Conservation (phyloP, 2,797 vertebrate genomes). For the Champsocephalus gunnari region DNA sequence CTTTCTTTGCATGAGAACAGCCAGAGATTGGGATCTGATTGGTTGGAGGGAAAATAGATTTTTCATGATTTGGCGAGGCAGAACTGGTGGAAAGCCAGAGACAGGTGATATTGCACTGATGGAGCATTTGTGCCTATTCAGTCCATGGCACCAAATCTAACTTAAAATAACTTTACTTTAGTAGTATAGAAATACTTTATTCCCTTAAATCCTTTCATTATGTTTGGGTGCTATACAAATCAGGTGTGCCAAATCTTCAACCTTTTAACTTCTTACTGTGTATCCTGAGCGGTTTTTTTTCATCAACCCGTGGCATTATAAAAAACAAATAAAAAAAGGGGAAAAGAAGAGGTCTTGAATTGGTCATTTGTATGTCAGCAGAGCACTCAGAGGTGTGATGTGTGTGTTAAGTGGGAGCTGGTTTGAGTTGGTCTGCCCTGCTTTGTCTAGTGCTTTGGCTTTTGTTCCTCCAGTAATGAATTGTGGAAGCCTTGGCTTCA, state of each 20-base stretch:
- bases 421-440: constrained; percentile 78
- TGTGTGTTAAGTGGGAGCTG: constrained; percentile 82
- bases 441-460: constrained; percentile 82
- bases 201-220: background rate
- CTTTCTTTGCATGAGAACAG: constrained; percentile 80
- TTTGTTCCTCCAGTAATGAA: constrained; percentile 84
- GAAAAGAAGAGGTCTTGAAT: constrained; percentile 65
- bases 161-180: background rate
- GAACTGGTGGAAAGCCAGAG: constrained; percentile 70
- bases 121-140: constrained; percentile 53
- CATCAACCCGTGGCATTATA: constrained; percentile 36
- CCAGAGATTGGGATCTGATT: constrained; percentile 71
- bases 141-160: constrained; percentile 37
- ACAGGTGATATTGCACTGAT: constrained; percentile 76
- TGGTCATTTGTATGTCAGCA: constrained; percentile 78
- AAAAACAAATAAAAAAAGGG: constrained; percentile 44
- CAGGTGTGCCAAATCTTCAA: constrained; percentile 51
- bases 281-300: constrained; percentile 37
- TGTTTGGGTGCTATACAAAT: constrained; percentile 6
- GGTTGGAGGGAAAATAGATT: constrained; percentile 69
- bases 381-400: constrained; percentile 79
- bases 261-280: constrained; percentile 62
- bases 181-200: background rate
- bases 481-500: constrained; percentile 83
- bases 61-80: constrained; percentile 75